Base-by-base conservation (phyloP, 1,140 invertebrate species). In the Tetramorium simillimum region DNA sequence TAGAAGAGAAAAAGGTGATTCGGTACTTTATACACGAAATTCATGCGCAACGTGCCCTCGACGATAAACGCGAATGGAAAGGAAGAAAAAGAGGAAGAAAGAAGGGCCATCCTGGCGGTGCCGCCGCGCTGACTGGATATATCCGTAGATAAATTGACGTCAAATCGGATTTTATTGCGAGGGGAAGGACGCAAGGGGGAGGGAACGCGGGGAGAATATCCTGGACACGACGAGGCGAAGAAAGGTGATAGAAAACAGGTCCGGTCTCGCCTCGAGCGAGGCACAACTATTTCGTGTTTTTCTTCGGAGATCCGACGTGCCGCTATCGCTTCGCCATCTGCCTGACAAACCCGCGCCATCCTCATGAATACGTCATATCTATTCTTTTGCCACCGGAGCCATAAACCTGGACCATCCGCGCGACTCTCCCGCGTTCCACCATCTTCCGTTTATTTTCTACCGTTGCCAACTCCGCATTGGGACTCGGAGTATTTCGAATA, bases 241-340 rank as follows among this genome's bases (percentile, higher is more conserved):
- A 94, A 93, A 94, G 94, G 93, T 93, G 93, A 95, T 95, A 94
- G 94, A 92, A 94, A 95, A 95, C 94, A 94, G 93, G 93, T 95
- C 94, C 93, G 90, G 93, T 94, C 94, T 94, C 94, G 94, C 94
- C 93, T 93, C 85, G 86, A 94, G 92, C 92, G 93, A 94, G 92
- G 90, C 93, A 85, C 88, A 94, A 95, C 93, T 93, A 94, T 95
- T 94, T 95, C 92, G 91, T 94, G 93, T 95, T 95, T 94, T 94
- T 93, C 93, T 92, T 88, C 85, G 81, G 85, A 80, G 91, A 90
- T 87, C 70, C 91, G 82, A 92, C 88, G 89, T 87, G 87, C 92
- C 90, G 86, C 92, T 93, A 93, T 92, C 92, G 91, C 90, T 93
- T 58, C 90, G 90, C 92, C 93, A 94, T 94, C 93, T 93, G 93